Evolutionary conservation across 1,140 invertebrate species (phyloP).

Genomic region (Lepidotrigona ventralis): DNA sequence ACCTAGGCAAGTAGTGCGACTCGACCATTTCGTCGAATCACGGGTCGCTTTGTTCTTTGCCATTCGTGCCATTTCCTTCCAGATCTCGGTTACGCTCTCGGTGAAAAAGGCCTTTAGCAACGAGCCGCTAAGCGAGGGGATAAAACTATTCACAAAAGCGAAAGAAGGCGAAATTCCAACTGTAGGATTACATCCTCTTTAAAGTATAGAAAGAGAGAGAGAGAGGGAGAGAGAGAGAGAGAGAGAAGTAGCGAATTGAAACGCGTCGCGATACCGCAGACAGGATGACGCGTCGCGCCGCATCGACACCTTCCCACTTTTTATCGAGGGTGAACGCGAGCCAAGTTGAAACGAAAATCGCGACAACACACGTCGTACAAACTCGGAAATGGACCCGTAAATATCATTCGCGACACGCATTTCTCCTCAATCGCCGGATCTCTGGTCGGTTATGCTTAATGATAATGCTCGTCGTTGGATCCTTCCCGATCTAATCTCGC

Average conservation of each 20-base stretch:
- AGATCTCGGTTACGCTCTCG: background rate
- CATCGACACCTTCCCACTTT: background rate
- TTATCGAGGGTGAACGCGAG: background rate
- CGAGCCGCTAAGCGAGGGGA: background rate
- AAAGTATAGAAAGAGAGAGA: background rate
- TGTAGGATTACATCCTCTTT: conserved; percentile 1
- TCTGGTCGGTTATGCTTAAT: background rate
- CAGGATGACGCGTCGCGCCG: background rate
- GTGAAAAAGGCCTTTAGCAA: conserved; percentile 4
- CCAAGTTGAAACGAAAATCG: background rate
- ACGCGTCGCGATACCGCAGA: background rate
- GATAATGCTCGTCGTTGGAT: background rate
- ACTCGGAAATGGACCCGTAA: conserved; percentile 3
- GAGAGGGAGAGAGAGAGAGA: too few species aligned
- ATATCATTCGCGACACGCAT: background rate
- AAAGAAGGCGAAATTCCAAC: background rate
- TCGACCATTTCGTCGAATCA: conserved; percentile 1
- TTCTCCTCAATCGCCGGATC: background rate
- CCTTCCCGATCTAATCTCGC: too few species aligned
- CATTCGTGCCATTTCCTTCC: background rate
- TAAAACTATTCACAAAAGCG: conserved; percentile 3
- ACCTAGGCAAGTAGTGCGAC: background rate
- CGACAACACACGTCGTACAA: background rate
- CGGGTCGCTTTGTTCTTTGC: background rate
- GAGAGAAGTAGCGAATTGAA: background rate